Percentiles rank a stretch among this genome's conserved stretches.
Conservation (phyloP, 2,113 vertebrate genomes). For the Spea bombifrons region DNA sequence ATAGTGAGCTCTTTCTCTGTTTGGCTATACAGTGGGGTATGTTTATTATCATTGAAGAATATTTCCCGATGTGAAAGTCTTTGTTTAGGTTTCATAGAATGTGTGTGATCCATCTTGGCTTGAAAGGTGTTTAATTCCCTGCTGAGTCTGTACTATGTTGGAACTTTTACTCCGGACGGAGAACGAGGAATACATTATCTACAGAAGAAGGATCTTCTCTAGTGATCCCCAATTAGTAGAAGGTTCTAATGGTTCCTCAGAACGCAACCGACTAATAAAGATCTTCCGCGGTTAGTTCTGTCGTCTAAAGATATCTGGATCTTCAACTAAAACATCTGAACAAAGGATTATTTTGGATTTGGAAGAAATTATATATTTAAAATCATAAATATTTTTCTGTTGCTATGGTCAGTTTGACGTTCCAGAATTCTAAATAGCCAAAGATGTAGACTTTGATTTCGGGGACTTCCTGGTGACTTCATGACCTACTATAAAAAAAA, state of each 20-base stretch:
- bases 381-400: too few relatives aligned
- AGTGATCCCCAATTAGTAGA: slow-evolving; percentile 15
- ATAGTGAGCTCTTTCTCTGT: not conserved
- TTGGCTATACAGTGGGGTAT: not conserved
- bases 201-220: not conserved
- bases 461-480: too few relatives aligned
- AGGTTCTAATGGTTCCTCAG: not conserved
- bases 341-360: too few relatives aligned
- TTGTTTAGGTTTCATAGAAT: not conserved
- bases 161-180: not conserved
- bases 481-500: too few relatives aligned
- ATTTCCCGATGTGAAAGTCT: not conserved
- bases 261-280: not conserved
- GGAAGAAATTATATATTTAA: too few relatives aligned
- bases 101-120: not conserved
- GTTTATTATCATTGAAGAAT: not conserved
- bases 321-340: too few relatives aligned
- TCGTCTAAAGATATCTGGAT: not conserved
- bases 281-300: not conserved
- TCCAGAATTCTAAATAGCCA: too few relatives aligned
- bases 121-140: slow-evolving; percentile 3
- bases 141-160: not conserved
- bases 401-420: too few relatives aligned
- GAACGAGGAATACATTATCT: not conserved
- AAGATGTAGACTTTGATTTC: too few relatives aligned